Evolutionary conservation across 1,140 invertebrate genomes (phyloP), one percentile per base, ranked within the genome.

Genomic region (Spodoptera frugiperda): DNA sequence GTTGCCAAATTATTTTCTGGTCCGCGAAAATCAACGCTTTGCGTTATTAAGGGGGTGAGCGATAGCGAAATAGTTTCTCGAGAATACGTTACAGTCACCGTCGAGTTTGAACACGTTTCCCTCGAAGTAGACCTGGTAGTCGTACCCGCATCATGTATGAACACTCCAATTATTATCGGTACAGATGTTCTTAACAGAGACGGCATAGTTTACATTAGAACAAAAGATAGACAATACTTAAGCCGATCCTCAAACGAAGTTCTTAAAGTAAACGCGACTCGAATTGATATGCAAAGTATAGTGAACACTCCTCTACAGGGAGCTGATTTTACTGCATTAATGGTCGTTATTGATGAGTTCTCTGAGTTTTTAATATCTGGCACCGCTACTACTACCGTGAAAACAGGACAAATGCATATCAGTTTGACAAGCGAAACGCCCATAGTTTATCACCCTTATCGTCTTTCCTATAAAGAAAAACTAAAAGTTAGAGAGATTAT

Each of bases 111-210:
- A 10, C 59, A 79, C 10, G 79, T 87, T 19, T 68, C 82, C 0
- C 14, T 84, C 0, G 85, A 87, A 54, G 76, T 76, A 2, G 85
- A 87, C 49, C 71, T 87, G 0, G 55, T 82, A 2, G 53, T 87
- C 3, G 79, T 85, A 54, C 55, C 55, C 3, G 1, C 55, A 2
- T 30, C 21, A 3, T 57, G 25, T 14, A 57, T 33, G 55, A 57
- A 57, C 14, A 14, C 21, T 3, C 55, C 55, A 3, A 33, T 57
- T 14, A 14, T 57, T 57, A 33, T 57, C 80, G 84, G 84, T 9
- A 84, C 83, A 1, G 84, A 86, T 63, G 71, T 86, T 25, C 61
- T 86, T 3, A 84, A 86, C 19, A 53, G 78, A 5, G 84, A 84
- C 12, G 78, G 84, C 0, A 74, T 84, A 10, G 79, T 55, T 10